Evolutionary conservation across 1,140 invertebrate genomes (phyloP), one percentile per base, ranked within the genome.

Genomic region (Lasaia peninsularis): DNA sequence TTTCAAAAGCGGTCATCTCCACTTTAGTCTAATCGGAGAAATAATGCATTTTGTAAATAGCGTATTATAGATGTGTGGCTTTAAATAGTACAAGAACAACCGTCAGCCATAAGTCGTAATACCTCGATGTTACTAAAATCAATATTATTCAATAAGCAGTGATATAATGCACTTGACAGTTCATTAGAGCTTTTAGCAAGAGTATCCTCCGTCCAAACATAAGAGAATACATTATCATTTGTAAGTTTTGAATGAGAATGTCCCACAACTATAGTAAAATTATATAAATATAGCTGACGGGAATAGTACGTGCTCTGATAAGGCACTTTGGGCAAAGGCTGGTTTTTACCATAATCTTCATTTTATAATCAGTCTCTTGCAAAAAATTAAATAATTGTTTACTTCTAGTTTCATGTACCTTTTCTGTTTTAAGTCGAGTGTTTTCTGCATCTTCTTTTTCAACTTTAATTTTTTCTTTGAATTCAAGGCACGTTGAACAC

Each of bases 41-140:
- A 33, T 33, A 8, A 33, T 33, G 32, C 32, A 33, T 33, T 33
- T 33, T 33, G 32, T 33, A 33, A 33, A 33, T 33, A 33, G 32
- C 32, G 32, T 33, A 9, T 33, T 33, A 33, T 33, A 33, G 32
- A 33, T 33, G 32, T 33, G 32, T 33, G 32, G 32, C 32, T 10
- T 33, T 33, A 33, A 33, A 33, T 33, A 33, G 5, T 33, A 33
- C 32, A 33, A 33, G 56, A 63, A 48, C 63, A 74, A 32, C 65
- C 69, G 53, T 73, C 71, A 16, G 67, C 63, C 48, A 73, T 55
- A n/a, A 24, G 21, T 24, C 21, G 2, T 4, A 50, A n/a, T 52
- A 52, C 51, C 12, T 52, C n/a, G n/a, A 52, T 34, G 33, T 18
- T 10, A 52, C 12, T 52, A 18, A 52, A 34, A 52, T 52, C 31